Evolutionary conservation across 2,888 invertebrate genomes (phyloP).

Genomic region (Meiosimyza decipiens): DNA sequence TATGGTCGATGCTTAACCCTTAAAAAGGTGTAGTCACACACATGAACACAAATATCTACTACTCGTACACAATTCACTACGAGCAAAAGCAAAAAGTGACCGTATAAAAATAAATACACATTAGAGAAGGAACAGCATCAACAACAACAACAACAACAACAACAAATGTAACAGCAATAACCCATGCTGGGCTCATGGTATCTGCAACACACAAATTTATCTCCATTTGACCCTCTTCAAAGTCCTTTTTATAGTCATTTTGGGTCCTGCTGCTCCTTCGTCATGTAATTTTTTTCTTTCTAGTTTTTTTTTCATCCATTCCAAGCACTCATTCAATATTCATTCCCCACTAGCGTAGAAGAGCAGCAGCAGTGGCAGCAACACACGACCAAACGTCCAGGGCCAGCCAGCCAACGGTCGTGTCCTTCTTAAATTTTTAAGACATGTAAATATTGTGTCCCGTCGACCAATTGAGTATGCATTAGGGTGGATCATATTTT

Average conservation of each 20-base stretch:
- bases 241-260: constrained; percentile 66
- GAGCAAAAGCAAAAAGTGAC: constrained; percentile 44
- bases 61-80: neutral
- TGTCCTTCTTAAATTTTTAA: constrained; percentile 60
- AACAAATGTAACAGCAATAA: constrained; percentile 2
- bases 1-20: constrained; percentile 44
- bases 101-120: constrained; percentile 59
- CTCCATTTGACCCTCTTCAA: constrained; percentile 69
- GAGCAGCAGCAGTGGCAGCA: constrained; percentile 34
- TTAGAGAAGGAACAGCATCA: constrained; percentile 59
- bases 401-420: constrained; percentile 50
- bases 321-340: constrained; percentile 45
- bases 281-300: constrained; percentile 32
- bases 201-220: constrained; percentile 63
- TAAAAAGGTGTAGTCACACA: constrained; percentile 36
- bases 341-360: constrained; percentile 44
- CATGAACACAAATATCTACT: constrained; percentile 42
- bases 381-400: constrained; percentile 48
- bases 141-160: constrained; percentile 23
- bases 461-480: constrained; percentile 4
- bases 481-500: too few relatives aligned
- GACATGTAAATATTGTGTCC: constrained; percentile 56
- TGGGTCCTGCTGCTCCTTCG: constrained; percentile 53
- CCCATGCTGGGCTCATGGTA: constrained; percentile 40
- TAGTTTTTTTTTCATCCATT: constrained; percentile 34